Evolutionary conservation across 1,140 invertebrate species (phyloP).

Genomic region (Gerris buenoi): DNA sequence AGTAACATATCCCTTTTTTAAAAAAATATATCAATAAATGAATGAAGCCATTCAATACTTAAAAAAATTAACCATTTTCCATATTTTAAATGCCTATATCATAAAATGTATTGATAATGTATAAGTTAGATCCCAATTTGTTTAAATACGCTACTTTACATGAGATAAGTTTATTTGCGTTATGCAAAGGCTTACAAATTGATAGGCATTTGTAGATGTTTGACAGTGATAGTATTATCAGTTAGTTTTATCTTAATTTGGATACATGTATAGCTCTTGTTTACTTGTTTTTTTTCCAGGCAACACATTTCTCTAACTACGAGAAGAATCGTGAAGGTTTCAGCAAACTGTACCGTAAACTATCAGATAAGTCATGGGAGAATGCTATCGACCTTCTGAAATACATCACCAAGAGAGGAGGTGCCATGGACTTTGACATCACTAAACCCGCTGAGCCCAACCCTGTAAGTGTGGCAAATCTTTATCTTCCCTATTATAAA

Average conservation of each 20-base stretch:
- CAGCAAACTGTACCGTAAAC: constrained; percentile 49
- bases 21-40: too few relatives aligned
- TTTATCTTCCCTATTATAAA: too few relatives aligned
- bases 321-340: constrained; percentile 59
- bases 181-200: too few relatives aligned
- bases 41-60: too few relatives aligned
- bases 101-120: too few relatives aligned
- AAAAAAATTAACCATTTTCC: too few relatives aligned
- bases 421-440: constrained; percentile 32
- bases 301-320: constrained; percentile 61
- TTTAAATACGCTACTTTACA: too few relatives aligned
- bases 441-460: background rate
- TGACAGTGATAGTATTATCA: background rate
- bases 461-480: background rate
- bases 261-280: background rate
- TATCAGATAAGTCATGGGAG: constrained; percentile 58
- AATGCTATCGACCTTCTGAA: constrained; percentile 57
- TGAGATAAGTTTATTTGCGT: too few relatives aligned
- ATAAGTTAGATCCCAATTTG: too few relatives aligned
- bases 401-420: constrained; percentile 55
- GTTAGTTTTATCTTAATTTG: too few relatives aligned
- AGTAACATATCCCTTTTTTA: too few relatives aligned
- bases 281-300: constrained; percentile 24
- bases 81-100: too few relatives aligned
- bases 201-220: constrained; percentile 13